phyloP scores from a whole-genome alignment of 2,113 vertebrate species.

The Podocnemis expansa region DNA sequence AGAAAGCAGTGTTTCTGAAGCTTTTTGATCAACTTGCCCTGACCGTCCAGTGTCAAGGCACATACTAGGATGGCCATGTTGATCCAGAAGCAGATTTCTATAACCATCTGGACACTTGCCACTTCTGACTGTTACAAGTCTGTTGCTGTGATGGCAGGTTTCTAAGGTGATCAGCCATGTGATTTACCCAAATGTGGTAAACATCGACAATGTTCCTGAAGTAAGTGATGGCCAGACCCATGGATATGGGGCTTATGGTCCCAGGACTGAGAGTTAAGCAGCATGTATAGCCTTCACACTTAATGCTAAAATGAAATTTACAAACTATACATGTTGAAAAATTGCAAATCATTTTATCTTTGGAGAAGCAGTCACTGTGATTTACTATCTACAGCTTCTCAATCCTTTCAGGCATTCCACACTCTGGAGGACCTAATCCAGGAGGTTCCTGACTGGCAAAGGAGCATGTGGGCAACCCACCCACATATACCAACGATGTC shows the following conservation, averaged over 20 bases:
- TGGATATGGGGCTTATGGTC: background rate
- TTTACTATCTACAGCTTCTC: no score
- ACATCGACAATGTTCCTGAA: no score
- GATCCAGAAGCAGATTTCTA: background rate
- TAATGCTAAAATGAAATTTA: background rate
- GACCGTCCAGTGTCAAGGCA: background rate
- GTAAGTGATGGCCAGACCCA: background rate
- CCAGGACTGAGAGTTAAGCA: background rate
- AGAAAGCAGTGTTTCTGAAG: background rate
- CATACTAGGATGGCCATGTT: background rate
- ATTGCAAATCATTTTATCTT: no score
- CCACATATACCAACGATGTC: no score
- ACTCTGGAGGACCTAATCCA: no score
- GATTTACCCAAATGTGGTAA: background rate
- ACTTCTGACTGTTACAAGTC: background rate
- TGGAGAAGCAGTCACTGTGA: no score
- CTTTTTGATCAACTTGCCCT: background rate
- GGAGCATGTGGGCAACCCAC: no score
- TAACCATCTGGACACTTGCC: background rate
- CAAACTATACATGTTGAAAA: background rate
- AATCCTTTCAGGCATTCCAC: no score
- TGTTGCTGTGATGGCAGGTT: background rate
- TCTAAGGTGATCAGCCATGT: background rate
- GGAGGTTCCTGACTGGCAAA: no score
- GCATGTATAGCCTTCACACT: background rate